phyloP scores from a whole-genome alignment of 2,797 vertebrate species.

The Gila robusta region DNA sequence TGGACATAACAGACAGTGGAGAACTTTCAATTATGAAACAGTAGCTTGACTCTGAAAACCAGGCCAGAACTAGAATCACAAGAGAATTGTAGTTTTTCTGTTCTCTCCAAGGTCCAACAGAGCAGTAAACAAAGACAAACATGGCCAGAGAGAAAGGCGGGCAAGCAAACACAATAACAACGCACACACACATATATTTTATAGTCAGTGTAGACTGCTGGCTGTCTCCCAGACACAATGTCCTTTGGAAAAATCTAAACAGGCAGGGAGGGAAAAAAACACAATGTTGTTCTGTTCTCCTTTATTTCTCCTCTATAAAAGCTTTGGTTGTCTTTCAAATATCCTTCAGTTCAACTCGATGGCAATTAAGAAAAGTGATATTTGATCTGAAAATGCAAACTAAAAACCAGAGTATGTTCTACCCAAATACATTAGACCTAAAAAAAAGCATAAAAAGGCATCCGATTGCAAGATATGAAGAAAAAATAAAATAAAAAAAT shows the following conservation, averaged over 20 bases:
- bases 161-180: slow-evolving; percentile 41
- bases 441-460: not conserved
- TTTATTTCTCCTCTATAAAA: slow-evolving; percentile 37
- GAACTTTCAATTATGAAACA: slow-evolving; percentile 70
- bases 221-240: slow-evolving; percentile 26
- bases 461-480: not conserved
- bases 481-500: not conserved
- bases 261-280: slow-evolving; percentile 4
- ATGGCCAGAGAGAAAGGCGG: slow-evolving; percentile 41
- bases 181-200: slow-evolving; percentile 8
- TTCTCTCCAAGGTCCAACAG: slow-evolving; percentile 56
- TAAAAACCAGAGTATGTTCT: not conserved
- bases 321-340: slow-evolving; percentile 22
- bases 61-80: slow-evolving; percentile 54
- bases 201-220: slow-evolving; percentile 37
- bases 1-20: slow-evolving; percentile 63
- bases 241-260: slow-evolving; percentile 42
- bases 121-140: slow-evolving; percentile 52
- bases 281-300: not conserved
- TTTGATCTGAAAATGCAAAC: not conserved
- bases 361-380: slow-evolving; percentile 5
- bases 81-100: slow-evolving; percentile 52
- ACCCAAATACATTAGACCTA: not conserved
- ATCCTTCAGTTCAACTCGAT: slow-evolving; percentile 4
- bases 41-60: slow-evolving; percentile 61